Conservation (phyloP, 2,888 invertebrate genomes). For the Tenthredo scrophulariae region DNA sequence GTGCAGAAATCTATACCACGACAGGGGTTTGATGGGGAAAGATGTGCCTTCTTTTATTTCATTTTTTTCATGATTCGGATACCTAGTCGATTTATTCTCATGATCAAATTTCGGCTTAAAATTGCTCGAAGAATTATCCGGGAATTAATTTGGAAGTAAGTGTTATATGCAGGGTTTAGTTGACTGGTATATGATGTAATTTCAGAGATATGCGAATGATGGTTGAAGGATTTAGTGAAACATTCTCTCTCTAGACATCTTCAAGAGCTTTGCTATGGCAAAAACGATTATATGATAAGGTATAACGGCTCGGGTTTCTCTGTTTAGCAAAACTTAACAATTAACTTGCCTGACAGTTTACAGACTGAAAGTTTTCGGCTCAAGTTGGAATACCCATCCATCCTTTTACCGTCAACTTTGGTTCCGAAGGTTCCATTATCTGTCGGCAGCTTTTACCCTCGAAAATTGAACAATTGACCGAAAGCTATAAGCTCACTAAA, state of each 20-base stretch:
- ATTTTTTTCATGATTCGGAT: background rate
- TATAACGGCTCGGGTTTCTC: background rate
- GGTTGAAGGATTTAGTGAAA: constrained; percentile 2
- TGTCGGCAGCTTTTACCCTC: background rate
- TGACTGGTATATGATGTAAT: background rate
- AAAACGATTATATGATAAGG: background rate
- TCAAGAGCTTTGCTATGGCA: background rate
- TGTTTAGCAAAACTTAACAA: background rate
- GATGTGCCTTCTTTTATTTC: background rate
- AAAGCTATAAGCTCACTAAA: background rate
- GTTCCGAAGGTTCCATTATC: background rate
- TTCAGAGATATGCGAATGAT: background rate
- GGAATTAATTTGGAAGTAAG: background rate
- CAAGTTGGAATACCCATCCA: background rate
- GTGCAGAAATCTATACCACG: background rate
- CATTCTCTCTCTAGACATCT: background rate
- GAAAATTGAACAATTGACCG: constrained; percentile 5
- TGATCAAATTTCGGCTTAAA: background rate
- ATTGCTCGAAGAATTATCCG: background rate
- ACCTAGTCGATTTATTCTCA: no score
- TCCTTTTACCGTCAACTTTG: constrained; percentile 1
- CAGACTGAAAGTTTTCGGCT: background rate
- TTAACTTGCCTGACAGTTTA: constrained; percentile 13
- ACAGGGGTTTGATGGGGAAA: background rate
- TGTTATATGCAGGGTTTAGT: background rate